Base-by-base conservation (phyloP, 2,797 vertebrate genomes). In the Glossophaga mutica region DNA sequence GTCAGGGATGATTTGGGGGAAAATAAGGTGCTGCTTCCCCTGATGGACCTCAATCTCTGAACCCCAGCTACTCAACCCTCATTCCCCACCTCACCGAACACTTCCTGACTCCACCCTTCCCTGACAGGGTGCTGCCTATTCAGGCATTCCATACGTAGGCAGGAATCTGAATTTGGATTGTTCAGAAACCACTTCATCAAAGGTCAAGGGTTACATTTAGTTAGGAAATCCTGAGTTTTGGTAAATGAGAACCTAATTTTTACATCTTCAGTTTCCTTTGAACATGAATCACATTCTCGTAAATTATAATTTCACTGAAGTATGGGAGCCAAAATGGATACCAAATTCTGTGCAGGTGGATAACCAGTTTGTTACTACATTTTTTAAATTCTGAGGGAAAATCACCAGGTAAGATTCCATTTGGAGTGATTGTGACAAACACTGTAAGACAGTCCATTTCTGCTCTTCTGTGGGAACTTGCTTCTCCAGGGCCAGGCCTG, bases 271-370 rank as follows among this genome's bases (percentile, higher is more conserved):
- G 24, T 67, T 89, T 87, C 22, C 18, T 73, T 82, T 70, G 26
- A 62, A 78, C 8, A n/a, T 44, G 65, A 22, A 19, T 78, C 52
- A 39, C 46, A 26, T 77, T 71, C 18, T 67, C 55, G 26, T 71
- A 77, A 46, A 14, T 95, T 81, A 88, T 68, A 57, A 10, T 71
- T 96, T 78, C 39, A 74, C 78, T 83, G 65, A 89, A 92, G 46
- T 34, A 76, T 34, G 57, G 76, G 74, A 68, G 50, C 22, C 32
- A 90, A 82, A 55, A 62, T 93, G 57, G 24, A 70, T 71, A 89
- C 12, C 59, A 71, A 85, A 52, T 52, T n/a, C n/a, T n/a, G n/a
- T n/a, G n/a, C n/a, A n/a, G n/a, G n/a, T n/a, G n/a, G n/a, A n/a
- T n/a, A n/a, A n/a, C n/a, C n/a, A n/a, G n/a, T n/a, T n/a, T n/a